A percentile compares a stretch with the other conserved stretches of the same genome.
Conservation (phyloP, 2,113 vertebrate species). For the Pardalotus punctatus region DNA sequence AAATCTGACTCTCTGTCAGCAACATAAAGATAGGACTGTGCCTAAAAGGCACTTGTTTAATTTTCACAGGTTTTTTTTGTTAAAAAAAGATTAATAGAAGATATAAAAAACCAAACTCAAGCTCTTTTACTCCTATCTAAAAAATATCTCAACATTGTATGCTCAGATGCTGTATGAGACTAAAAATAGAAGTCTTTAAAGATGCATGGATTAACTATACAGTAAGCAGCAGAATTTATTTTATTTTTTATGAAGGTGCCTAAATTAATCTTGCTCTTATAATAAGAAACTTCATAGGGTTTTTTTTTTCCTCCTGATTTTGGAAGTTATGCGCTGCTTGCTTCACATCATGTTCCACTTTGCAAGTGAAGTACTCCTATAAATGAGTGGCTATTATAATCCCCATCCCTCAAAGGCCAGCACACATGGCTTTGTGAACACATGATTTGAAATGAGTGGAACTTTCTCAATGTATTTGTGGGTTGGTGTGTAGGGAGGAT, state of each 20-base stretch:
- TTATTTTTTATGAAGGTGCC: background rate
- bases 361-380: slow-evolving; percentile 37
- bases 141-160: background rate
- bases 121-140: background rate
- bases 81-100: background rate
- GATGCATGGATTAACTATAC: slow-evolving; percentile 1
- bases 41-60: background rate
- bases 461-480: slow-evolving; percentile 26
- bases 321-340: slow-evolving; percentile 17
- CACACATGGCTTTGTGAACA: slow-evolving; percentile 34
- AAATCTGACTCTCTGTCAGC: background rate
- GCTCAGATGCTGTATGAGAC: background rate
- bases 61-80: background rate
- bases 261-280: slow-evolving; percentile 8
- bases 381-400: slow-evolving; percentile 26
- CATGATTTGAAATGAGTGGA: slow-evolving; percentile 16
- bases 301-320: background rate
- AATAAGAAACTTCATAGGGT: background rate
- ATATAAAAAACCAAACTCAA: background rate
- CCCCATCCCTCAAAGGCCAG: slow-evolving; percentile 39
- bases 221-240: background rate
- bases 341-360: slow-evolving; percentile 42
- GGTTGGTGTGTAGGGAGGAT: background rate
- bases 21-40: background rate
- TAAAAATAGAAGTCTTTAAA: slow-evolving; percentile 37